Conservation (phyloP, 2,113 vertebrate genomes). For the cattle (Bos taurus) region ARS-UCD2.0 NC_037328.1:9827001-9827500, state of each 20-base stretch:
- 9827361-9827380: background rate
- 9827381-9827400: background rate
- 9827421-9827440: background rate
- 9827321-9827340: background rate
- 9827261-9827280: background rate
- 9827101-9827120: background rate
- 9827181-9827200: background rate
- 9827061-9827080: background rate
- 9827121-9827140: background rate
- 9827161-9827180: background rate
- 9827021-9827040: background rate
- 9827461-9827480: conserved; percentile 39
- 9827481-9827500: background rate
- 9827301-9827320: background rate
- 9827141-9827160: background rate
- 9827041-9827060: background rate
- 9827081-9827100: background rate
- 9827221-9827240: background rate
- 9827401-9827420: background rate
- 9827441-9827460: background rate
- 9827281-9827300: background rate
- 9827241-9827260: background rate
- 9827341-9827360: background rate
- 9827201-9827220: background rate
- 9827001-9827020: background rate